phyloP scores from a whole-genome alignment of 2,797 vertebrate genomes.

The Pristis pectinata region DNA sequence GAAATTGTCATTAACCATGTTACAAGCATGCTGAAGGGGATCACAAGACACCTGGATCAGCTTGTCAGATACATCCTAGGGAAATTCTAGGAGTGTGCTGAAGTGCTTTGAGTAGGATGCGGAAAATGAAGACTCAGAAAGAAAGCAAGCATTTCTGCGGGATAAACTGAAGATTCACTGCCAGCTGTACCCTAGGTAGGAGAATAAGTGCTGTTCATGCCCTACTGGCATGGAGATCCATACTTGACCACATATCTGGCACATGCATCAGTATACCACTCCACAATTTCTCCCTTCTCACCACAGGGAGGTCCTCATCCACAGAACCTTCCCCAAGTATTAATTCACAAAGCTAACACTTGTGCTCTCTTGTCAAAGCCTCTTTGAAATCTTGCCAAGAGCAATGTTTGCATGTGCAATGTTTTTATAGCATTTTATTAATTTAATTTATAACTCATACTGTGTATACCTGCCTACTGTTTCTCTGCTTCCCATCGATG shows the following conservation, averaged over 20 bases:
- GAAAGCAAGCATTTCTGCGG: not conserved
- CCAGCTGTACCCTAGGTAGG: not conserved
- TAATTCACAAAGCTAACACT: not conserved
- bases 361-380: not conserved
- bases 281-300: too few relatives aligned
- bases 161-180: not conserved
- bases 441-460: not conserved
- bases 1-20: not conserved
- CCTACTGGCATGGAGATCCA: not conserved
- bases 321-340: not conserved
- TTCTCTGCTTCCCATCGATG: not conserved
- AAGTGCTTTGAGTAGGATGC: not conserved
- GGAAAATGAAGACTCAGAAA: not conserved
- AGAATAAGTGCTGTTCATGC: not conserved
- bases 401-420: not conserved
- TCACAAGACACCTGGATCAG: not conserved
- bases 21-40: not conserved
- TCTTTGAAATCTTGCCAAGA: not conserved
- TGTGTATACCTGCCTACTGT: not conserved
- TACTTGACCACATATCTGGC: not conserved
- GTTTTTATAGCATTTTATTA: not conserved
- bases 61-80: not conserved
- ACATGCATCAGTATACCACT: not conserved
- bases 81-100: not conserved
- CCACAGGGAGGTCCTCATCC: not conserved